Evolutionary conservation across 2,888 invertebrate genomes (phyloP), one percentile per base, ranked within the genome.

Genomic region (Laothoe populi): DNA sequence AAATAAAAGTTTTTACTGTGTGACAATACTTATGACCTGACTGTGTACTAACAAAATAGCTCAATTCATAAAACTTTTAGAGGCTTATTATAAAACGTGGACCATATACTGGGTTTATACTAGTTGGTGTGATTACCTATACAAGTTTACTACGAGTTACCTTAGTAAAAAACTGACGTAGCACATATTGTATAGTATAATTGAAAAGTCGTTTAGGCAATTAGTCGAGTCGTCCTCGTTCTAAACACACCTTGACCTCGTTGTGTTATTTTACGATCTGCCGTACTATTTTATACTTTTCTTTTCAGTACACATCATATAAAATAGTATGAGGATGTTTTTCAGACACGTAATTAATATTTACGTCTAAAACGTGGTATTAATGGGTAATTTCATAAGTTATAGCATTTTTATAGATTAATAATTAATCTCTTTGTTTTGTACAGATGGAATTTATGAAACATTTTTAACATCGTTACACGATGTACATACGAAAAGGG

Each of bases 241-340:
- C 83, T 83, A 83, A 81, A 83, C 63, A 72, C 79, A 88, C 90
- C 91, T 90, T 91, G 91, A 90, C 92, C 90, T 86, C 86, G 84
- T 85, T 90, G 77, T 72, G 66, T 71, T 78, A 71, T 74, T 89
- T 90, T 88, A 90, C 84, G 86, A 86, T 80, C 77, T 77, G 75
- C 79, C 80, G 79, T 83, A 76, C 78, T 72, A 81, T 81, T 86
- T 88, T 83, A 86, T 80, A 80, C 77, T 82, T 83, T 86, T 86
- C 79, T 83, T 83, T 53, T 81, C 74, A 77, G 68, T 77, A 80
- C 77, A 72, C 70, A 76, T 75, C 75, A 79, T 79, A 74, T 82
- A 82, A 86, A 87, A 78, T 70, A 69, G 66, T 79, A 79, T 77
- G 80, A 83, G 80, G 77, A 69, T 70, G 70, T 73, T 74, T 70